Conservation (phyloP, 2,113 vertebrate genomes). For the Vombatus ursinus region DNA sequence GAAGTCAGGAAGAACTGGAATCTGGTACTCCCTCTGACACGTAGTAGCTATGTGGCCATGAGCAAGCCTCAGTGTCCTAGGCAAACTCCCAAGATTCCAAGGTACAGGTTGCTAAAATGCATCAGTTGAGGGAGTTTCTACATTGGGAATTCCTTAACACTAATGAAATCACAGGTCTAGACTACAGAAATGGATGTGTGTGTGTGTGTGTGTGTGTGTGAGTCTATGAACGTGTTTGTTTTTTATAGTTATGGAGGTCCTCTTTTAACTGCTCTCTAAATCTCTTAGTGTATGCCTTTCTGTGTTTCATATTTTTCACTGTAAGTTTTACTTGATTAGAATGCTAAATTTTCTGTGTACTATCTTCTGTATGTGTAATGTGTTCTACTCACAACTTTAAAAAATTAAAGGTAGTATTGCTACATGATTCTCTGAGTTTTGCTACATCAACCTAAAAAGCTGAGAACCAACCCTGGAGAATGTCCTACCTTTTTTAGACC, state of each 20-base stretch:
- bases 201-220: not conserved
- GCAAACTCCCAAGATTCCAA: not conserved
- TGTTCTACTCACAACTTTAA: not conserved
- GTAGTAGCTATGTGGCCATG: not conserved
- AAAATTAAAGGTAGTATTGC: not conserved
- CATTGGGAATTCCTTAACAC: not conserved
- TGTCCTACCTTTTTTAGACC: not conserved
- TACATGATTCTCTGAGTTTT: not conserved
- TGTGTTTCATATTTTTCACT: not conserved
- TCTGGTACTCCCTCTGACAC: not conserved
- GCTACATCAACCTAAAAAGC: not conserved
- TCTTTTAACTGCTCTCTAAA: not conserved
- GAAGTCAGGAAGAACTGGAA: not conserved
- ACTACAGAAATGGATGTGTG: not conserved
- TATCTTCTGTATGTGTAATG: not conserved
- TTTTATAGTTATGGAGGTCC: not conserved
- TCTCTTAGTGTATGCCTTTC: not conserved
- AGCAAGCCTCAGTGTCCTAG: not conserved
- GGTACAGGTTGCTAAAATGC: not conserved
- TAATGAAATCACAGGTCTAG: not conserved
- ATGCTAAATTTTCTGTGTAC: not conserved
- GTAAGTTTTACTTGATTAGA: not conserved
- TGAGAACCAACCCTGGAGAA: not conserved
- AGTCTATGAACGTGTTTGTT: not conserved
- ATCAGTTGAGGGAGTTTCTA: not conserved